A percentile compares a stretch with the other conserved stretches of the same genome.
phyloP scores from a whole-genome alignment of 2,888 invertebrate genomes.

The Lomographa bimaculata region DNA sequence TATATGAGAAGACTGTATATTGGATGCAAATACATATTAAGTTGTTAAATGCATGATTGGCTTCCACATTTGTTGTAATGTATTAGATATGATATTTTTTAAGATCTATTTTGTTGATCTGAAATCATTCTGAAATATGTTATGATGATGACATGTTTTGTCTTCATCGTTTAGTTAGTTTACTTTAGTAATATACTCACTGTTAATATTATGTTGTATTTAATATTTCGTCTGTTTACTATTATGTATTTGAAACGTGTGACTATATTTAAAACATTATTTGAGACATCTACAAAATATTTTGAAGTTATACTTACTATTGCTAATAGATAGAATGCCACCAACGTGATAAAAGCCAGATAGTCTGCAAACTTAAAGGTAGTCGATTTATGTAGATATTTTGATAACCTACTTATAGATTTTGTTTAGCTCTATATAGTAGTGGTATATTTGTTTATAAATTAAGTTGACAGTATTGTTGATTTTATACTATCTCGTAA shows the following conservation, averaged over 20 bases:
- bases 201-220: no score
- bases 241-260: no score
- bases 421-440: no score
- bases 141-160: conserved; percentile 1
- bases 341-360: conserved; percentile 2
- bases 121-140: neutral
- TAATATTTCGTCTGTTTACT: no score
- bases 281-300: no score
- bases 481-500: conserved; percentile 23
- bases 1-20: conserved; percentile 10
- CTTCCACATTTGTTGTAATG: conserved; percentile 1
- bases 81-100: no score
- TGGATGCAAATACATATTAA: conserved; percentile 6
- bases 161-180: no score
- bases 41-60: neutral
- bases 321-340: conserved; percentile 4
- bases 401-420: conserved; percentile 17
- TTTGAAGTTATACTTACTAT: no score
- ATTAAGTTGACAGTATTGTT: conserved; percentile 34
- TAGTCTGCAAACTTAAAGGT: conserved; percentile 18
- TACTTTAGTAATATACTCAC: no score
- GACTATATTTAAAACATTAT: no score
- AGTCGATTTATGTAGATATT: conserved; percentile 29
- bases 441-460: conserved; percentile 23
- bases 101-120: neutral